These are phyloP conservation scores for Leptopilina myrica DNA, from an alignment of 2,888 invertebrate species.

Conservation along the genomic window DNA sequence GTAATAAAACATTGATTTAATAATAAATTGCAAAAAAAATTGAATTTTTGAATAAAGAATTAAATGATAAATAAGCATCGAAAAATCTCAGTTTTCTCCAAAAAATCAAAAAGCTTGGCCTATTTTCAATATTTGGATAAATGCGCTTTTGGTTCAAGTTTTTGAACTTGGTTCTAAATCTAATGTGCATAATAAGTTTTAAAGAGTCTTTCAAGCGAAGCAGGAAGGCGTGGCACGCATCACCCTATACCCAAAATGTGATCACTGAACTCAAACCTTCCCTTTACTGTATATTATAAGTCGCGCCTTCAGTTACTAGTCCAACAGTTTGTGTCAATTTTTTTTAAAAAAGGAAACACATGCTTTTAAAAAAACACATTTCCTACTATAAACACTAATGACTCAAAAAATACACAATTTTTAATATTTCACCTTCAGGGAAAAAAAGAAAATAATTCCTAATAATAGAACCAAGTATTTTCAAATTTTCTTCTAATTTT, in stretches of 20 bases:
- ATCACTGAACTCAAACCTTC: conserved; percentile 33
- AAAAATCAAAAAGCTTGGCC: too few species aligned
- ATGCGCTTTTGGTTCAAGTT: not conserved
- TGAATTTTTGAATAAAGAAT: too few species aligned
- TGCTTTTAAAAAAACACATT: not conserved
- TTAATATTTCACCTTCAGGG: too few species aligned
- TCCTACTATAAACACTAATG: too few species aligned
- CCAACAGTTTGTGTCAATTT: not conserved
- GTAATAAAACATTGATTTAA: too few species aligned
- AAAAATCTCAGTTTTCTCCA: too few species aligned
- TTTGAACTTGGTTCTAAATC: not conserved
- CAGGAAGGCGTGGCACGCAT: conserved; percentile 28
- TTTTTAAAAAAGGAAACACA: not conserved
- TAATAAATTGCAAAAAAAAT: too few species aligned
- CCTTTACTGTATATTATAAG: conserved; percentile 8
- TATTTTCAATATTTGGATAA: too few species aligned
- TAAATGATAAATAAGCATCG: too few species aligned
- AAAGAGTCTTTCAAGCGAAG: not conserved
- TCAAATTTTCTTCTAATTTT: not conserved
- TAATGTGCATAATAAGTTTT: not conserved
- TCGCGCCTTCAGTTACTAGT: not conserved
- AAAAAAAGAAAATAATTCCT: too few species aligned
- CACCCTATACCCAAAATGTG: conserved; percentile 34
- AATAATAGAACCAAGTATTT: too few species aligned
- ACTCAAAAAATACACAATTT: too few species aligned